Percentiles rank a stretch among this genome's conserved stretches.
Evolutionary conservation across 1,140 invertebrate species (phyloP).

Genomic region (Oedothorax gibbosus): DNA sequence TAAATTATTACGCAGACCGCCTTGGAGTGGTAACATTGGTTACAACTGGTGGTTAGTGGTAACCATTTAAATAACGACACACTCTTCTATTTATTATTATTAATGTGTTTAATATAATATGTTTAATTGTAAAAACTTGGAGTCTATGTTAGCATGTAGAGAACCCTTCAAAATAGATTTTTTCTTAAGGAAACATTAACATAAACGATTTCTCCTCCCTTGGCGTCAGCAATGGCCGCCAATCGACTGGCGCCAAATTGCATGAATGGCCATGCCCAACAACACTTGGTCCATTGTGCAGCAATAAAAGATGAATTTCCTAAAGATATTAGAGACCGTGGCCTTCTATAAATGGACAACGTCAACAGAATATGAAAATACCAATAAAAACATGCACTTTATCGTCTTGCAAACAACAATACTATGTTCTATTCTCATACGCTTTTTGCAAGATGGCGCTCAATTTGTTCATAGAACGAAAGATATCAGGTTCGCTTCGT

Average conservation of each 20-base stretch:
- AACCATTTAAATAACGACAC: no score
- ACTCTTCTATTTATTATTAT: no score
- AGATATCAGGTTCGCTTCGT: conserved; percentile 1
- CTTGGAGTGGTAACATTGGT: no score
- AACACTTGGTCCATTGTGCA: conserved; percentile 29
- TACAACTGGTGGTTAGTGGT: no score
- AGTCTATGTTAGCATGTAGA: no score
- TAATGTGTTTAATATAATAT: no score
- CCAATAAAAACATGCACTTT: conserved; percentile 4
- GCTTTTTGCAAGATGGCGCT: background rate
- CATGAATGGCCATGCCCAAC: conserved; percentile 27
- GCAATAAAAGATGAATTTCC: conserved; percentile 4
- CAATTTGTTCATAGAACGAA: conserved; percentile 11
- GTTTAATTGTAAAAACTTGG: no score
- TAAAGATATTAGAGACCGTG: conserved; percentile 7
- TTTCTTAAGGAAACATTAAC: no score
- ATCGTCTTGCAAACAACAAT: background rate
- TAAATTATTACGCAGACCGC: no score
- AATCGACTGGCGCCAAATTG: conserved; percentile 20
- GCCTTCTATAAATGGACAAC: conserved; percentile 15
- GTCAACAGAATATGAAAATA: conserved; percentile 20
- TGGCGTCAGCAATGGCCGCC: conserved; percentile 13
- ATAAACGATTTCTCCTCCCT: background rate
- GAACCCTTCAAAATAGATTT: no score
- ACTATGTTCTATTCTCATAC: conserved; percentile 1